These are phyloP conservation scores for Psylliodes chrysocephalus DNA, from an alignment of 2,888 invertebrate species.

Conservation along the genomic window DNA sequence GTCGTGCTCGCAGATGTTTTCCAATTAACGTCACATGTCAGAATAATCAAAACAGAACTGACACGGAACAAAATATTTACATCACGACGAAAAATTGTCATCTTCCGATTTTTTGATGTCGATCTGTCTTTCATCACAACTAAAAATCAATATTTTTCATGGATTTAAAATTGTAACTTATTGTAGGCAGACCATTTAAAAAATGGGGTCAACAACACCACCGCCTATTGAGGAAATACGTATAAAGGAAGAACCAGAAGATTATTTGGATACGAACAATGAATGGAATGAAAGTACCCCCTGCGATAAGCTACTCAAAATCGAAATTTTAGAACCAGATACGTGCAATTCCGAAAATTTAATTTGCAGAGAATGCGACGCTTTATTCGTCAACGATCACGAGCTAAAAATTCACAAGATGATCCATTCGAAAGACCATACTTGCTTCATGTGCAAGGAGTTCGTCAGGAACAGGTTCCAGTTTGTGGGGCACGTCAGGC, in stretches of 20 bases:
- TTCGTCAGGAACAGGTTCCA: constrained; percentile 46
- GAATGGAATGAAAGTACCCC: constrained; percentile 33
- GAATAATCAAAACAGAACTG: no score
- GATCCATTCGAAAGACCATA: constrained; percentile 43
- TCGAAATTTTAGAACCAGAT: constrained; percentile 37
- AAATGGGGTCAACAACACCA: constrained; percentile 14
- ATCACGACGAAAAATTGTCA: no score
- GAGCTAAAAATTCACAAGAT: constrained; percentile 43
- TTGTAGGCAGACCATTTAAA: not conserved
- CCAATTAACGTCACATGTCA: no score
- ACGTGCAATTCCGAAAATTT: constrained; percentile 18
- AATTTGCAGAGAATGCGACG: constrained; percentile 37
- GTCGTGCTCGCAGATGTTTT: no score
- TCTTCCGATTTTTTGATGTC: no score
- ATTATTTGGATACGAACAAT: constrained; percentile 21
- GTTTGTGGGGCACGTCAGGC: constrained; percentile 45
- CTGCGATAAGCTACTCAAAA: constrained; percentile 34
- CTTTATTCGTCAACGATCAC: constrained; percentile 39
- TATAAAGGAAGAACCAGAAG: constrained; percentile 26
- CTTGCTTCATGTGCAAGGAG: constrained; percentile 44
- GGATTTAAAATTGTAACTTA: no score
- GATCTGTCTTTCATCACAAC: no score
- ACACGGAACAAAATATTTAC: no score
- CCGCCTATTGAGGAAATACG: constrained; percentile 7
- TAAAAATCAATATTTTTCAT: no score